Conservation (phyloP, 2,797 vertebrate species). For the Limosa lapponica region DNA sequence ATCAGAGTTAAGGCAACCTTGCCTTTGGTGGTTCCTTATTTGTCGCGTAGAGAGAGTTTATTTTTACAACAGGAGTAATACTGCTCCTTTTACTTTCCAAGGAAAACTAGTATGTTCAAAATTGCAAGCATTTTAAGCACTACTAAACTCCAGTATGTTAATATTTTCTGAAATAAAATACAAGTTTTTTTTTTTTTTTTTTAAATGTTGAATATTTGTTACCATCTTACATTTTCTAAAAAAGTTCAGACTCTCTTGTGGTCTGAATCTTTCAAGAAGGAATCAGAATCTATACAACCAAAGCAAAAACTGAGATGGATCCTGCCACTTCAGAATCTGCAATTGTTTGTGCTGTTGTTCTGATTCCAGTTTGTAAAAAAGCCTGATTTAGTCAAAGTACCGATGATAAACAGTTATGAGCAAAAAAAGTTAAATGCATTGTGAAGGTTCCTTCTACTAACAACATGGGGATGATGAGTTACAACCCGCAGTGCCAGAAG, state of each 20-base stretch:
- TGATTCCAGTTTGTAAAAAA: not conserved
- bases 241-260: not conserved
- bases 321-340: not conserved
- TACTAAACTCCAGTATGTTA: not conserved
- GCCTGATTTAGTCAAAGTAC: not conserved
- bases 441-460: not conserved
- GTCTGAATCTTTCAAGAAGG: not conserved
- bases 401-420: not conserved
- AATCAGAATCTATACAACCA: not conserved
- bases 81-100: not conserved
- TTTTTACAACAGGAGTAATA: not conserved
- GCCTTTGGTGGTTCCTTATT: not conserved
- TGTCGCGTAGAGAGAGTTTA: not conserved
- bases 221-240: not conserved
- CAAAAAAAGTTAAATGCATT: not conserved
- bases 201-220: not conserved
- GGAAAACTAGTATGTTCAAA: not conserved
- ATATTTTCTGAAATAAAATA: not conserved
- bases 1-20: not conserved
- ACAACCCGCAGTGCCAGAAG: not conserved
- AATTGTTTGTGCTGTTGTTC: not conserved
- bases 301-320: not conserved
- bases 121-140: not conserved
- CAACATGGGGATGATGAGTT: not conserved
- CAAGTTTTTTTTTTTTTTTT: not conserved